Conservation (phyloP, 2,113 vertebrate genomes). For the Perca schrenkii region DNA sequence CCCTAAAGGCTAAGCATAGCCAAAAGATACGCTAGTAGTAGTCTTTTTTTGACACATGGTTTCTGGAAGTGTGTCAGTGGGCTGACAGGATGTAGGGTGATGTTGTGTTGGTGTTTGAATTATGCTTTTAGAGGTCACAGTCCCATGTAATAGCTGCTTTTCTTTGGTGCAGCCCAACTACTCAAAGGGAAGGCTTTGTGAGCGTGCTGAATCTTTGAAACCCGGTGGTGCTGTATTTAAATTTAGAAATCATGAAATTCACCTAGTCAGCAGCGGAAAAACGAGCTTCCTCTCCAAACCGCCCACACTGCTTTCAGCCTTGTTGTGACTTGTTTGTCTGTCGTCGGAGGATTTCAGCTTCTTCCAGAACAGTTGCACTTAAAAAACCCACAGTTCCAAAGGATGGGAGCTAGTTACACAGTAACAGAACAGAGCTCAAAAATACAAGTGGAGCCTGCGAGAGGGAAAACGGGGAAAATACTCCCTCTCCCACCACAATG, state of each 20-base stretch:
- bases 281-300: constrained; percentile 71
- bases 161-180: constrained; percentile 25
- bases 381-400: constrained; percentile 61
- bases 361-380: constrained; percentile 75
- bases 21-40: constrained; percentile 27
- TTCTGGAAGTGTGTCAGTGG: constrained; percentile 73
- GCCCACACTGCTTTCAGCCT: constrained; percentile 76
- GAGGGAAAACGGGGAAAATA: constrained; percentile 50
- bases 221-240: constrained; percentile 60
- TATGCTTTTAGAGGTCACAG: constrained; percentile 49
- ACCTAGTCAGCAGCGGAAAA: constrained; percentile 74
- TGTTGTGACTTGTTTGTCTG: constrained; percentile 82
- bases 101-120: constrained; percentile 54
- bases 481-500: constrained; percentile 28
- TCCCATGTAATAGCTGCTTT: constrained; percentile 40
- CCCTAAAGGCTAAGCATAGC: constrained; percentile 46
- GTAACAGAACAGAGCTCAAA: constrained; percentile 39
- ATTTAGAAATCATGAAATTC: constrained; percentile 72
- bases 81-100: constrained; percentile 71
- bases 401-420: constrained; percentile 64
- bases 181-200: constrained; percentile 41
- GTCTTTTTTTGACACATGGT: constrained; percentile 43
- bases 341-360: constrained; percentile 71
- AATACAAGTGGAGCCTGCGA: constrained; percentile 51
- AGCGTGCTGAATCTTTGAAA: constrained; percentile 51